phyloP scores from a whole-genome alignment of 2,113 vertebrate species.

The Neolamprologus caudopunctatus region DNA sequence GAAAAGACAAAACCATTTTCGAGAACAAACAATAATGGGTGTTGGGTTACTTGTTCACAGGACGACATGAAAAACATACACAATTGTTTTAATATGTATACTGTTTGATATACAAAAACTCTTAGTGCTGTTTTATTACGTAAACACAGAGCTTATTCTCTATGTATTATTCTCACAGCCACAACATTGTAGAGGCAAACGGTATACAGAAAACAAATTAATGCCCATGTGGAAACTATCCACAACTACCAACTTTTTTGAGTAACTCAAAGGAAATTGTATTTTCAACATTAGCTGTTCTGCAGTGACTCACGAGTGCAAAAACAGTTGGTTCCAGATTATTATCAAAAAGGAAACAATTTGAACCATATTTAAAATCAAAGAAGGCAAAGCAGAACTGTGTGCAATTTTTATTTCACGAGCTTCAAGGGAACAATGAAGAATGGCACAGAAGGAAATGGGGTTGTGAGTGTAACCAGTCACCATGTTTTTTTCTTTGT shows the following conservation, averaged over 20 bases:
- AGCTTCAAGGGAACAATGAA: constrained; percentile 24
- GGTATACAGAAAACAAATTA: neutral
- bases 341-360: constrained; percentile 1
- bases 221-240: neutral
- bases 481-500: neutral
- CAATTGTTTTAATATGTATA: neutral
- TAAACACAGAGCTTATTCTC: neutral
- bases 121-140: neutral
- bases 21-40: neutral
- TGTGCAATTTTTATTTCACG: constrained; percentile 23
- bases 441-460: neutral
- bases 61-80: neutral
- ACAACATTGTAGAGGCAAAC: neutral
- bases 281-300: neutral
- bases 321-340: constrained; percentile 2
- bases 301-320: neutral
- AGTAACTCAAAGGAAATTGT: neutral
- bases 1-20: neutral
- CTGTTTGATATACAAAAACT: neutral
- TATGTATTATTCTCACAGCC: neutral
- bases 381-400: neutral
- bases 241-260: neutral
- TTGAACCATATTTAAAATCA: constrained; percentile 16
- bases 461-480: neutral
- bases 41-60: neutral